Evolutionary conservation across 1,140 invertebrate genomes (phyloP), one percentile per base, ranked within the genome.

Genomic region (Zophobas atratus): DNA sequence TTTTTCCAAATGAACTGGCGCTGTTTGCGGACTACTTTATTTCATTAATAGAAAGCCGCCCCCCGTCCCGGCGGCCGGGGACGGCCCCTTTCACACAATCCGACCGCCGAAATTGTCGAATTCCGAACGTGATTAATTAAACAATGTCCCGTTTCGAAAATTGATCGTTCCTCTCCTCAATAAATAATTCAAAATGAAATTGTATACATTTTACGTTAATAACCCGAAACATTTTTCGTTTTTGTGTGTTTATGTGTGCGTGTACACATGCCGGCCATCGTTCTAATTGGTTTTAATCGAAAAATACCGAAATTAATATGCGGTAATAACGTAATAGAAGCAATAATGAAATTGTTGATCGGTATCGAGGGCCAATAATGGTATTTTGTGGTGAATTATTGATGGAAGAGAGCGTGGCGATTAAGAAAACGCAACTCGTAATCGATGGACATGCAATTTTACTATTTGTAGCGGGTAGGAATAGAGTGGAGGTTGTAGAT

Each of bases 331-430:
- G 38, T 71, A 71, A 77, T 71, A 67, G 63, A 63, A 74, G 43
- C 57, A 78, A 63, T 78, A 78, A 78, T 78, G 70, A 73, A 78
- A 78, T 78, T 78, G 77, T 67, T 78, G 77, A 78, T 78, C 71
- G 46, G 41, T 78, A 78, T 78, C 77, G 36, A 33, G 33, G 20
- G 49, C 70, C 70, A 78, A 78, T 78, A 78, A 78, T 78, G 67
- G 49, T 73, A 63, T 67, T 73, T 74, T 71, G 48, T 60, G 35
- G 6, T 78, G 70, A 78, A 78, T 78, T 46, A 73, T 78, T 78
- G 39, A 78, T 78, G 41, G 6, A 4, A 8, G 57, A 20, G 49
- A 46, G 3, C 8, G 20, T 2, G n/a, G n/a, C 49, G 49, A 51
- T 51, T 51, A 20, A 51, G 49, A 51, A 51, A 51, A 51, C 49